Evolutionary conservation across 2,888 invertebrate species (phyloP).

Genomic region (Drosophila longiperda): DNA sequence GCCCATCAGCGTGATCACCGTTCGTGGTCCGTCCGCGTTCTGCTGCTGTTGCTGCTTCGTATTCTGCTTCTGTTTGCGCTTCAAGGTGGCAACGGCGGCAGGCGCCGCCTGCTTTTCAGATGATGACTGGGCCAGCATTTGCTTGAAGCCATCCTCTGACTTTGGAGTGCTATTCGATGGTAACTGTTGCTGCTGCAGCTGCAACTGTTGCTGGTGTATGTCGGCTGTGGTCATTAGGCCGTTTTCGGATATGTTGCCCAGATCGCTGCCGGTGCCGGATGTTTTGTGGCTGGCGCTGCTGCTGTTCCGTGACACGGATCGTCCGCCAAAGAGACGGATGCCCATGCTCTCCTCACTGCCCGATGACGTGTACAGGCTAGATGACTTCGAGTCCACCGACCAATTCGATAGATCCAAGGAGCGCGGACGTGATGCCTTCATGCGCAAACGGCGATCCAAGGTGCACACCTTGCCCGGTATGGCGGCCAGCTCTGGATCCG

Average conservation of each 20-base stretch:
- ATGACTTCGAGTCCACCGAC: constrained; percentile 94
- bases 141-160: constrained; percentile 74
- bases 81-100: constrained; percentile 82
- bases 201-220: constrained; percentile 71
- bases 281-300: constrained; percentile 90
- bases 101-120: constrained; percentile 56
- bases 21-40: constrained; percentile 87
- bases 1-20: constrained; percentile 94
- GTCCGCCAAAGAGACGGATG: constrained; percentile 86
- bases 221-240: constrained; percentile 84
- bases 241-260: constrained; percentile 86
- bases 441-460: constrained; percentile 91
- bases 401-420: constrained; percentile 94
- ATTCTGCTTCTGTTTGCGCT: constrained; percentile 82
- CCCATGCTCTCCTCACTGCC: constrained; percentile 95
- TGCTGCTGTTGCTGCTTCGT: constrained; percentile 79
- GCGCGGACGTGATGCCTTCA: constrained; percentile 93
- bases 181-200: constrained; percentile 48
- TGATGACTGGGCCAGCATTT: constrained; percentile 48
- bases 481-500: constrained; percentile 93
- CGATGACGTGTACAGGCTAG: constrained; percentile 92
- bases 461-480: constrained; percentile 93
- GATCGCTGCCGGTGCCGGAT: constrained; percentile 84
- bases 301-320: constrained; percentile 90
- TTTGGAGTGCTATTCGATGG: constrained; percentile 72